These are phyloP conservation scores for Eupithecia subfuscata DNA, from an alignment of 2,888 invertebrate genomes.

Conservation along the genomic window DNA sequence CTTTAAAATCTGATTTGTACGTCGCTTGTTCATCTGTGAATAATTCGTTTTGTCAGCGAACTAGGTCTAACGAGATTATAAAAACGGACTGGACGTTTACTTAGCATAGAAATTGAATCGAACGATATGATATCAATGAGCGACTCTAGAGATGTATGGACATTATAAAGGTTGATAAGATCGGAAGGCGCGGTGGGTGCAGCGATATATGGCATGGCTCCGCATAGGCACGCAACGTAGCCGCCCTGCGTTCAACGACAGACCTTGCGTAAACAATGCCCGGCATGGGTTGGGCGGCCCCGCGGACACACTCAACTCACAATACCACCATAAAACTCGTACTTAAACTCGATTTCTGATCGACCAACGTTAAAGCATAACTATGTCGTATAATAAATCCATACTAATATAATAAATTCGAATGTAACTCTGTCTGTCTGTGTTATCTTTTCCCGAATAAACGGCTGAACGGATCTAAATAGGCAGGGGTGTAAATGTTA, in stretches of 20 bases:
- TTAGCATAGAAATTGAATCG: slow-evolving; percentile 18
- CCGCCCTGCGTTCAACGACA: slow-evolving; percentile 47
- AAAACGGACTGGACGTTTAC: slow-evolving; percentile 16
- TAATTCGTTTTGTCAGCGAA: slow-evolving; percentile 14
- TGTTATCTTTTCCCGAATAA: too few species aligned
- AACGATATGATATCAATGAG: slow-evolving; percentile 35
- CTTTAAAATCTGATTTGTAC: not conserved
- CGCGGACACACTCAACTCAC: slow-evolving; percentile 46
- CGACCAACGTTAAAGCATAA: slow-evolving; percentile 17
- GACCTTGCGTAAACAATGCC: slow-evolving; percentile 60
- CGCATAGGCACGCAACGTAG: slow-evolving; percentile 53
- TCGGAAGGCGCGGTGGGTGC: slow-evolving; percentile 53
- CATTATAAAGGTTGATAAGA: slow-evolving; percentile 49
- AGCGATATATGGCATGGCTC: slow-evolving; percentile 54
- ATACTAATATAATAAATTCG: too few species aligned
- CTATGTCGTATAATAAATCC: slow-evolving; percentile 16
- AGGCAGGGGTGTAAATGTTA: too few species aligned
- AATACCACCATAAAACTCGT: slow-evolving; percentile 39
- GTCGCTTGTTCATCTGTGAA: not conserved
- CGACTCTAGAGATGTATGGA: slow-evolving; percentile 37
- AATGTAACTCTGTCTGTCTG: too few species aligned
- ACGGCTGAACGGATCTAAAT: too few species aligned
- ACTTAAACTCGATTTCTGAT: slow-evolving; percentile 26
- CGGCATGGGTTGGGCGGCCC: slow-evolving; percentile 50
- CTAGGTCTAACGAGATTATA: not conserved